A percentile compares a stretch with the other conserved stretches of the same genome.
Conservation (phyloP, 1,140 invertebrate species). For the Euwallacea similis region DNA sequence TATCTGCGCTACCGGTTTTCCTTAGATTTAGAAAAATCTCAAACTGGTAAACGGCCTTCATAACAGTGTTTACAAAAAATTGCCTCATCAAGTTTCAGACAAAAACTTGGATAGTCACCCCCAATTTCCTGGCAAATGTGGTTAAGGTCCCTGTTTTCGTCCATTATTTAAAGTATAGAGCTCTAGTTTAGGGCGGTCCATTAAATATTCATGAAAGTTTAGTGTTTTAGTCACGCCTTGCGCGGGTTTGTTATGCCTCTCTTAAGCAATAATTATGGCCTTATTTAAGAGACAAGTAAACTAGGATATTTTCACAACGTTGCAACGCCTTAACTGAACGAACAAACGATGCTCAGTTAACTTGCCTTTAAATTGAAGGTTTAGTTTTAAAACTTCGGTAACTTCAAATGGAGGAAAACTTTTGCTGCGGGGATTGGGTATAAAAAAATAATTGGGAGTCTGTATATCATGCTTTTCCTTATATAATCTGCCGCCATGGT, state of each 20-base stretch:
- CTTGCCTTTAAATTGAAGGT: not conserved
- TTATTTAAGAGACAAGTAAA: not conserved
- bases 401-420: not conserved
- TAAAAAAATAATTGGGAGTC: too few species aligned
- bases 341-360: not conserved
- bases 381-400: not conserved
- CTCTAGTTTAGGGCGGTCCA: not conserved
- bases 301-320: not conserved
- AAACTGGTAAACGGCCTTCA: too few species aligned
- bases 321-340: not conserved
- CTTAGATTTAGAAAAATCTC: too few species aligned
- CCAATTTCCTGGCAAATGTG: too few species aligned
- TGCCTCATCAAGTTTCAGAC: too few species aligned
- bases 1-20: too few species aligned
- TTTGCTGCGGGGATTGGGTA: not conserved
- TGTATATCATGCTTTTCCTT: not conserved
- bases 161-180: too few species aligned
- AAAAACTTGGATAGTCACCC: too few species aligned
- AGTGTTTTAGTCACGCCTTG: not conserved
- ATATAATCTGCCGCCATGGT: too few species aligned
- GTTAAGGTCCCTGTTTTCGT: too few species aligned
- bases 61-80: too few species aligned
- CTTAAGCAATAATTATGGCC: not conserved
- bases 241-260: not conserved
- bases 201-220: constrained; percentile 7